phyloP scores from a whole-genome alignment of 2,797 vertebrate species.

The Phrynocephalus vlangalii region DNA sequence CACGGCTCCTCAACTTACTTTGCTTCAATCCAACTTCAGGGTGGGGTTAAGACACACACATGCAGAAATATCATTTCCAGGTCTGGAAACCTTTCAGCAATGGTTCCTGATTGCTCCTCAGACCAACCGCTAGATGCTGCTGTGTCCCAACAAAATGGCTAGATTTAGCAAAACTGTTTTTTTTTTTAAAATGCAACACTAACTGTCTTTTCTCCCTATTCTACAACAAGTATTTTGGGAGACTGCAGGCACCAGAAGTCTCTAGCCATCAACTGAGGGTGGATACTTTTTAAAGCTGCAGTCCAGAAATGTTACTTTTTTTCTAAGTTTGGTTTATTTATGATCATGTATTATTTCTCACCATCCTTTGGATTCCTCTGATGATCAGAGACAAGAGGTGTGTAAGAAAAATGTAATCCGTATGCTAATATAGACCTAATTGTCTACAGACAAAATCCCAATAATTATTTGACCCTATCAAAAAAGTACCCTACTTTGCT shows the following conservation, averaged over 20 bases:
- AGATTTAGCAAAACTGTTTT: neutral
- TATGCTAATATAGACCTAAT: neutral
- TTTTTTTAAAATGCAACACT: neutral
- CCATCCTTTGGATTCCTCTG: neutral
- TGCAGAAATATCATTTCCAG: neutral
- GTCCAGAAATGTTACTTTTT: too few species aligned
- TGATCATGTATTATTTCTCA: neutral
- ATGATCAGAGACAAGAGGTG: neutral
- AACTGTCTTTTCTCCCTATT: neutral
- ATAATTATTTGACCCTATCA: neutral
- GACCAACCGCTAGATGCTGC: conserved; percentile 61
- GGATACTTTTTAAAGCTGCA: neutral
- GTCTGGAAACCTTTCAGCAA: rapidly evolving
- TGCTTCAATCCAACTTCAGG: neutral
- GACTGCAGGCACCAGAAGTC: too few species aligned
- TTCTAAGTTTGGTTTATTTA: neutral
- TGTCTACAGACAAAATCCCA: neutral
- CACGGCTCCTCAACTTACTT: too few species aligned
- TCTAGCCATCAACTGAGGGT: too few species aligned
- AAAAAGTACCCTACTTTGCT: neutral
- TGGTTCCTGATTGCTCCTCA: neutral
- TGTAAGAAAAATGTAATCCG: neutral
- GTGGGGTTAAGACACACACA: neutral
- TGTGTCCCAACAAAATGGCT: conserved; percentile 25
- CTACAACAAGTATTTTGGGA: too few species aligned